Percentiles rank a stretch among this genome's conserved stretches.
Evolutionary conservation across 2,113 vertebrate species (phyloP).

Genomic region (Maccullochella peelii): DNA sequence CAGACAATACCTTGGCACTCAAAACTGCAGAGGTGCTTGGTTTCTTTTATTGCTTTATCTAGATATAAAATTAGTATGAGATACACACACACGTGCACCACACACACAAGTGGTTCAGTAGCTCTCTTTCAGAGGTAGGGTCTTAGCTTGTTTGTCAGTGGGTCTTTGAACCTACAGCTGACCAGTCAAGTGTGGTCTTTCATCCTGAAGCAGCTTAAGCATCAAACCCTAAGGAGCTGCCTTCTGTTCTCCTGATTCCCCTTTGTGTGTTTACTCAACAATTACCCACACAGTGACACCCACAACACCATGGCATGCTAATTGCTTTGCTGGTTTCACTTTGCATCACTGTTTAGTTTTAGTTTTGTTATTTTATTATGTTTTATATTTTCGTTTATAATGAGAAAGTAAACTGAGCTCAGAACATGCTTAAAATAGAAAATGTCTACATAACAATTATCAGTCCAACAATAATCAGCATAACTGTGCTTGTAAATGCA

Average conservation of each 20-base stretch:
- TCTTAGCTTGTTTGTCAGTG: slow-evolving; percentile 44
- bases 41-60: not conserved
- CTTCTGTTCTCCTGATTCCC: slow-evolving; percentile 30
- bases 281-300: slow-evolving; percentile 37
- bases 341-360: not conserved
- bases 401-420: not conserved
- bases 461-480: not conserved
- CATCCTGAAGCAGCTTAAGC: slow-evolving; percentile 54
- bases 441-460: not conserved
- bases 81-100: not conserved
- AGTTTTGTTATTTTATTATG: not conserved
- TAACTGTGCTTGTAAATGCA: not conserved
- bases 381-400: not conserved
- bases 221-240: slow-evolving; percentile 45
- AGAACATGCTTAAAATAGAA: not conserved
- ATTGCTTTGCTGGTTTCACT: slow-evolving; percentile 37
- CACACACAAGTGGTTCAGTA: not conserved
- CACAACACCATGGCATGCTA: slow-evolving; percentile 26
- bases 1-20: not conserved
- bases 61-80: not conserved
- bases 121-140: slow-evolving; percentile 27
- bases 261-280: slow-evolving; percentile 48
- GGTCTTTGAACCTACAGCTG: slow-evolving; percentile 57
- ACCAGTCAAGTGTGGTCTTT: slow-evolving; percentile 61
- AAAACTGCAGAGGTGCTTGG: not conserved